phyloP scores from a whole-genome alignment of 37 sponge, comb jelly and placozoan genomes.

The Agelas oroides region DNA sequence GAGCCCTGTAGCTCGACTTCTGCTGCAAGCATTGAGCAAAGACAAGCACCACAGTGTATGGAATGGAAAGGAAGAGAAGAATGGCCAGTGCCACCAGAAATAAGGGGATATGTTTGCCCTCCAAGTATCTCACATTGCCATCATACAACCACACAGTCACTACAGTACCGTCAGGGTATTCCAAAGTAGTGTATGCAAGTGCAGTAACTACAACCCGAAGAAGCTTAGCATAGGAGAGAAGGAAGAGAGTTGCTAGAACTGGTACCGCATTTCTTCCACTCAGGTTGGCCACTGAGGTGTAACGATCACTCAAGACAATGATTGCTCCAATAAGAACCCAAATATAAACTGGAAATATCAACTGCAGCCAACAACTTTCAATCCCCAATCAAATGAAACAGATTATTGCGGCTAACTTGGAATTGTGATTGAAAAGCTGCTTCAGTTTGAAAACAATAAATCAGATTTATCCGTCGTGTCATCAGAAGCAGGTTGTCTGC shows the following conservation, averaged over 20 bases:
- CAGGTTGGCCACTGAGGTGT: background rate
- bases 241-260: conserved; percentile 5
- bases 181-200: background rate
- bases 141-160: background rate
- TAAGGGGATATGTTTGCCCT: background rate
- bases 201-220: background rate
- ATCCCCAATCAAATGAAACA: no score
- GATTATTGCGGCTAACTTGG: no score
- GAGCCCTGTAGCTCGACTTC: background rate
- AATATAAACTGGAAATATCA: background rate
- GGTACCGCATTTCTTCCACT: conserved; percentile 11
- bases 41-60: background rate
- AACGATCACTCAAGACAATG: background rate
- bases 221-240: conserved; percentile 1
- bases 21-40: no score
- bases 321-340: background rate
- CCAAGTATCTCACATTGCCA: background rate
- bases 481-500: no score
- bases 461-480: no score
- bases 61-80: background rate
- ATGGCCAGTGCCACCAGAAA: background rate
- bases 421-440: no score
- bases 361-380: conserved; percentile 7
- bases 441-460: no score
- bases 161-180: background rate